Evolutionary conservation across 2,113 vertebrate genomes (phyloP).

Genomic region (Petrocephalus zakoni): DNA sequence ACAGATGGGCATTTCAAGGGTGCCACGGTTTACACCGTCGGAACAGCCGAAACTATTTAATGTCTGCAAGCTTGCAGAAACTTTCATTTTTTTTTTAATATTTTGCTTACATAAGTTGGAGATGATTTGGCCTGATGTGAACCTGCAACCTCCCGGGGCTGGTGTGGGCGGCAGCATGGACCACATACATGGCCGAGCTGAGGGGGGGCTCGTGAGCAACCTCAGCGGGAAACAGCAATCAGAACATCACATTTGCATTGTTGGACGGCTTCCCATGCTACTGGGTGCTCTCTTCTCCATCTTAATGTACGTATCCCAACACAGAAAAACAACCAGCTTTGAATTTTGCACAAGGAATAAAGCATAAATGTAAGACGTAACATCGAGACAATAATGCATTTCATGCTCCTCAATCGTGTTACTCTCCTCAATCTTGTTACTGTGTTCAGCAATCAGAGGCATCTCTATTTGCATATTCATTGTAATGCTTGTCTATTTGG

Average conservation of each 20-base stretch:
- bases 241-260: not conserved
- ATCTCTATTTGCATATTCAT: constrained; percentile 1
- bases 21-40: not conserved
- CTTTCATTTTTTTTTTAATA: not conserved
- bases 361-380: constrained; percentile 4
- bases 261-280: not conserved
- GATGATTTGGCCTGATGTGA: not conserved
- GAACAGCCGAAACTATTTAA: not conserved
- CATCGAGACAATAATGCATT: not conserved
- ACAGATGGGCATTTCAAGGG: not conserved
- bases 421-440: not conserved
- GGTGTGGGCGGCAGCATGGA: not conserved
- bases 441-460: not conserved
- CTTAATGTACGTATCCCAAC: not conserved
- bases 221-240: not conserved
- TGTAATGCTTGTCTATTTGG: not conserved
- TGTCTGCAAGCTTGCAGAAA: not conserved
- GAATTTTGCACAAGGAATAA: constrained; percentile 9
- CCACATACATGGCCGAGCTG: not conserved
- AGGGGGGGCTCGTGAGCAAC: not conserved
- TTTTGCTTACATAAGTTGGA: not conserved
- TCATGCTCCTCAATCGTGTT: not conserved
- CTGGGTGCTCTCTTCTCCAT: not conserved
- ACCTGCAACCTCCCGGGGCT: not conserved
- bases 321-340: not conserved